phyloP scores from a whole-genome alignment of 2,888 invertebrate genomes.

The Lutraria lutraria region DNA sequence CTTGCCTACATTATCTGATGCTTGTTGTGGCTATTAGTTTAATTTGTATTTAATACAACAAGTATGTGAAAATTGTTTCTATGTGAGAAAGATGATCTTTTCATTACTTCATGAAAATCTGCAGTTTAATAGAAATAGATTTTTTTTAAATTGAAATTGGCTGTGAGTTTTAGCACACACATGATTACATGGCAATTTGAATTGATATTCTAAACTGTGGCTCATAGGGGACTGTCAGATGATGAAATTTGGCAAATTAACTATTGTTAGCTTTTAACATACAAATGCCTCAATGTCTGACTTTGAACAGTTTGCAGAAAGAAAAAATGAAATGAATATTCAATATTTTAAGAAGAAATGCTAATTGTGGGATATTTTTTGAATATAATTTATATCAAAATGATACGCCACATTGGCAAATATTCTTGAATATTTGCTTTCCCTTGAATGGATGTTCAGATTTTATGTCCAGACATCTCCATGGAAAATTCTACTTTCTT shows the following conservation, averaged over 20 bases:
- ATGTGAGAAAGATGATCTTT: not conserved
- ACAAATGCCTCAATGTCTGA: constrained; percentile 16
- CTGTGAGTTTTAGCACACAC: not conserved
- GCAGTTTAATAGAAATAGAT: not conserved
- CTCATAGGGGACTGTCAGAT: not conserved
- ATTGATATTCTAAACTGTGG: constrained; percentile 10
- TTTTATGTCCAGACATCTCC: constrained; percentile 22
- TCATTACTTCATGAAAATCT: constrained; percentile 21
- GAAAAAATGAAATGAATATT: constrained; percentile 30
- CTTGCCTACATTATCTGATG: not conserved
- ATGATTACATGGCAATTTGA: constrained; percentile 19
- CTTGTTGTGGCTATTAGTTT: constrained; percentile 8
- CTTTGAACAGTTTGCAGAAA: not conserved
- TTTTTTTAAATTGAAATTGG: constrained; percentile 22
- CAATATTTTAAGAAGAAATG: constrained; percentile 13
- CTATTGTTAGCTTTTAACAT: not conserved
- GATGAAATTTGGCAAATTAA: constrained; percentile 13
- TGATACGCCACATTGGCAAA: constrained; percentile 17
- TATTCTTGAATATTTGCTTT: not conserved
- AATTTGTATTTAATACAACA: constrained; percentile 25
- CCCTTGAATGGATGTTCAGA: not conserved
- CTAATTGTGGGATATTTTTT: constrained; percentile 23
- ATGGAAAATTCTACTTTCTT: not conserved
- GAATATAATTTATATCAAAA: constrained; percentile 20
- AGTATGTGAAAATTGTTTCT: constrained; percentile 18